Evolutionary conservation across 2,113 vertebrate genomes (phyloP), one percentile per base, ranked within the genome.

Genomic region (Chaetodon trifascialis): DNA sequence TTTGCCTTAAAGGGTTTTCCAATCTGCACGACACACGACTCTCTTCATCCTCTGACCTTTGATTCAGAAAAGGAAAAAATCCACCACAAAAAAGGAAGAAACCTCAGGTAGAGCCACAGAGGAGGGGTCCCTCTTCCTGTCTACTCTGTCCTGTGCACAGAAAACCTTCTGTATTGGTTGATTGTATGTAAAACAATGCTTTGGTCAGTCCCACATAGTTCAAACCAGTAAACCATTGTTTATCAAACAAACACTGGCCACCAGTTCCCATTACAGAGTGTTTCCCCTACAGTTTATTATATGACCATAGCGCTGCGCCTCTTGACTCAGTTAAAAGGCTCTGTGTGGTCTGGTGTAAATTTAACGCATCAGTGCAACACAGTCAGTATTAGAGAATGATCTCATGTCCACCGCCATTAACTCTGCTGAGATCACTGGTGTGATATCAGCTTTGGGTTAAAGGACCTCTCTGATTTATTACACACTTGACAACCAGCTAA

Each of bases 351-450:
- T 72, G 54, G 11, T 78, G 76, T 5, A 67, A 75, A 83, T 76
- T 12, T 21, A 62, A 71, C 14, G 65, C 76, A 49, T 36, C 1
- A 6, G 15, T 59, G 34, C 62, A 67, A 30, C 16, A 42, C 21
- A 44, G 62, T 40, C 16, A 72, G 14, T 64, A 8, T 55, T 60
- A 34, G 30, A 47, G 38, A 25, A 17, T 19, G 4, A 25, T 62
- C 5, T 34, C 60, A 25, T 36, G 55, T 4, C 17, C 58, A 69
- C 12, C 60, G 56, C 38, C 46, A 70, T 80, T 65, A 67, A 46
- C 69, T 58, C 17, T 21, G 25, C 36, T 83, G 79, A 83, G 66
- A 70, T 88, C 73, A 87, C 75, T 23, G 15, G n/a, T 46, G 44
- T 79, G 79, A 83, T 75, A 58, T 88, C 59, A 64, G 19, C 67